Percentiles rank a stretch among this genome's conserved stretches.
Conservation (phyloP, 2,888 invertebrate species). For the Clistopyga incitator region DNA sequence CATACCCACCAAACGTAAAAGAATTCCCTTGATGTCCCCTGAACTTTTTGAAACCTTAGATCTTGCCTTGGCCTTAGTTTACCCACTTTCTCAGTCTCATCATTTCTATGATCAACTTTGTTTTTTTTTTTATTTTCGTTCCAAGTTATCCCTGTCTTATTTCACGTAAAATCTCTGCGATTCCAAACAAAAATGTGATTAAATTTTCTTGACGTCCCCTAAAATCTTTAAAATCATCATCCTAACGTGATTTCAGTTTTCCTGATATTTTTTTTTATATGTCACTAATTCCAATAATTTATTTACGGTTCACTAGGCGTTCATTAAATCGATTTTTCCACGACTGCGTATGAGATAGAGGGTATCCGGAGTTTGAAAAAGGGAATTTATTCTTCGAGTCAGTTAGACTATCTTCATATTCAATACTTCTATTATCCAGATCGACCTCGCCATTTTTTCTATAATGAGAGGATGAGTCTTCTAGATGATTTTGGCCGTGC, state of each 20-base stretch:
- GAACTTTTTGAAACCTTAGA: background rate
- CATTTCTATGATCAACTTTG: background rate
- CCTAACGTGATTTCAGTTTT: background rate
- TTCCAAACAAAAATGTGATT: too few relatives aligned
- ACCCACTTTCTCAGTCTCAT: background rate
- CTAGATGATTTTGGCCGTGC: slow-evolving; percentile 54
- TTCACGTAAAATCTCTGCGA: too few relatives aligned
- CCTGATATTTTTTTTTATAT: background rate
- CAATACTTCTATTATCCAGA: background rate
- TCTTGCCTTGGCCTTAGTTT: background rate
- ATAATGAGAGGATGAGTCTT: background rate
- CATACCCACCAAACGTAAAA: background rate
- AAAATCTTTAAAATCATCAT: background rate
- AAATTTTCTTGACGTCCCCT: too few relatives aligned
- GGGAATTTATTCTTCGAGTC: background rate
- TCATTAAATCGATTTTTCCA: background rate
- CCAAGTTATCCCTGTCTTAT: background rate
- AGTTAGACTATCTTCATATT: background rate
- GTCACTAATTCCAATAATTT: background rate
- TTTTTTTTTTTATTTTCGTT: too few relatives aligned
- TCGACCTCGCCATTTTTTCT: background rate
- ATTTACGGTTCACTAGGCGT: background rate
- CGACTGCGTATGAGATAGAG: background rate
- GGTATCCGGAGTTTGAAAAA: background rate
- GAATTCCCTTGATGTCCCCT: background rate